A percentile compares a stretch with the other conserved stretches of the same genome.
Conservation (phyloP, 2,888 invertebrate species). For the Rhamnusium bicolor region DNA sequence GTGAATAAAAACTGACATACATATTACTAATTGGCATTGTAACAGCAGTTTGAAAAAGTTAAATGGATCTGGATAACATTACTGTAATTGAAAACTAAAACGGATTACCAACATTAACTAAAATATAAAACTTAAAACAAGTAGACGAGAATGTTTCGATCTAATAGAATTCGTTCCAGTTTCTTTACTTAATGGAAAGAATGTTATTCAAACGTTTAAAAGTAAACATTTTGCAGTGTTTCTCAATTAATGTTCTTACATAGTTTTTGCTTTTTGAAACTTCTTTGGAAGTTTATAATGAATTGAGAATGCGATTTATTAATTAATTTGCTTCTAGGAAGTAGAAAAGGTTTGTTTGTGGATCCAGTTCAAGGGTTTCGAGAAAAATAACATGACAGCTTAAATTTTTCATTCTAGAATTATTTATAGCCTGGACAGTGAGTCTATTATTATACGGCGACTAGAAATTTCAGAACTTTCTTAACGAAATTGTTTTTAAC, state of each 20-base stretch:
- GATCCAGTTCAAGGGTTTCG: background rate
- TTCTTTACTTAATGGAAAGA: background rate
- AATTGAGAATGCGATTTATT: slow-evolving; percentile 9
- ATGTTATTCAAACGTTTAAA: background rate
- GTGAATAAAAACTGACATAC: no score
- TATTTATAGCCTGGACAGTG: no score
- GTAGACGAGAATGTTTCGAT: background rate
- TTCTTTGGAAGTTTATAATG: slow-evolving; percentile 1
- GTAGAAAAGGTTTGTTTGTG: background rate
- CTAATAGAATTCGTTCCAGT: background rate
- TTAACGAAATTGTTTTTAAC: background rate
- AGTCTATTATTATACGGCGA: background rate
- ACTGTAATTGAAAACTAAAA: background rate
- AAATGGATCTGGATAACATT: background rate
- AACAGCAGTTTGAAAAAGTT: background rate
- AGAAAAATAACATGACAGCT: slow-evolving; percentile 7
- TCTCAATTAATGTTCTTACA: slow-evolving; percentile 16
- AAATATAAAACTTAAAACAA: background rate
- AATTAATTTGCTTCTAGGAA: background rate
- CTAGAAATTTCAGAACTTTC: background rate
- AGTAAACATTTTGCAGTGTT: background rate
- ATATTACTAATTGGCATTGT: no score
- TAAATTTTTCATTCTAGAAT: background rate
- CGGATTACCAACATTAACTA: background rate
- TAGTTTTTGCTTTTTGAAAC: background rate